Percentiles rank a stretch among this genome's conserved stretches.
phyloP scores from a whole-genome alignment of 2,797 vertebrate genomes.

The Trachops cirrhosus region DNA sequence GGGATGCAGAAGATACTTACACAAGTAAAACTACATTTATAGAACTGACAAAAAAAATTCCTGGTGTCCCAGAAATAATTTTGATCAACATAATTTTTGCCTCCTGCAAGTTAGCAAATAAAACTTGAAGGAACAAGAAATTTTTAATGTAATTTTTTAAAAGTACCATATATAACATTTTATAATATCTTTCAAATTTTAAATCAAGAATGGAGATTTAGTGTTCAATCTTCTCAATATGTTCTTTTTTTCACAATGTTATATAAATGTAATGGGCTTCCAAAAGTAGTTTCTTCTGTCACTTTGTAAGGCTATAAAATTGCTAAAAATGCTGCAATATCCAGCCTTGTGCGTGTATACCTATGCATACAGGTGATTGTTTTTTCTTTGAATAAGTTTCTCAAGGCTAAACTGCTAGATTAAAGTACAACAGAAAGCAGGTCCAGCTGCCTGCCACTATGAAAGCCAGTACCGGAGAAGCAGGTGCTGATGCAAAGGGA shows the following conservation, averaged over 20 bases:
- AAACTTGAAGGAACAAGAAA: background rate
- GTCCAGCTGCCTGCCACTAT: background rate
- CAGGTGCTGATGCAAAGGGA: background rate
- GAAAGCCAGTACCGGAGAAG: background rate
- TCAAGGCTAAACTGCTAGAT: background rate
- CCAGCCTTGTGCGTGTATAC: background rate
- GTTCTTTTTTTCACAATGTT: background rate
- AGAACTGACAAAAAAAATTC: conserved; percentile 30
- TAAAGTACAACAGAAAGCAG: background rate
- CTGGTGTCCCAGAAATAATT: conserved; percentile 42
- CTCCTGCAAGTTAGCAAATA: conserved; percentile 1
- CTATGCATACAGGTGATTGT: background rate
- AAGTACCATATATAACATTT: background rate
- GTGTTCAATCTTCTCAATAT: background rate
- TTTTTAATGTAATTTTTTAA: background rate
- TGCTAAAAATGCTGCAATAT: background rate
- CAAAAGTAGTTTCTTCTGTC: background rate
- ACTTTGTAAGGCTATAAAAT: background rate
- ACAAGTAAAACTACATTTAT: conserved; percentile 14
- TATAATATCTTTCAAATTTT: background rate
- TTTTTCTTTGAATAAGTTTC: background rate
- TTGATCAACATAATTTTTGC: conserved; percentile 22
- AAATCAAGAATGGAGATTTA: background rate
- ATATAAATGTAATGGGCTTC: background rate
- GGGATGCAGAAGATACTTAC: background rate